Evolutionary conservation across 2,888 invertebrate genomes (phyloP).

Genomic region (Oligia latruncula): DNA sequence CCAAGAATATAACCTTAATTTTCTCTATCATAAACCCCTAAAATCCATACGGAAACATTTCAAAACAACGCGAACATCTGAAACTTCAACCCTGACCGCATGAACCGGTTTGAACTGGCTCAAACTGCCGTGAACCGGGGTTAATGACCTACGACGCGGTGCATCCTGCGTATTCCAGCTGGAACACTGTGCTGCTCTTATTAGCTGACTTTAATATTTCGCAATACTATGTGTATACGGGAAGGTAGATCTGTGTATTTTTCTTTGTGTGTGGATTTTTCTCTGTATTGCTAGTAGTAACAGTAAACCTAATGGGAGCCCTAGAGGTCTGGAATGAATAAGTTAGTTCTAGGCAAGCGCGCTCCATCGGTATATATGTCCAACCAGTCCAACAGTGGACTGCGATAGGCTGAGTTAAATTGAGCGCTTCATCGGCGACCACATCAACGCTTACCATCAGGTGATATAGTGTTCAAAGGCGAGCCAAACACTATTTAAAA

Average conservation of each 20-base stretch:
- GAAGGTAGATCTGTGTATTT: not conserved
- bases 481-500: not conserved
- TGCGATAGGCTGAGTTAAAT: no score
- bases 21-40: not conserved
- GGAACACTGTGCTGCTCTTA: constrained; percentile 46
- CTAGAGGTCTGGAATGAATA: not conserved
- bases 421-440: not conserved
- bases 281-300: not conserved
- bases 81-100: constrained; percentile 65
- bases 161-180: constrained; percentile 62
- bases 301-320: not conserved
- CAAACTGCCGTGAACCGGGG: constrained; percentile 54
- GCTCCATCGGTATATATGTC: no score
- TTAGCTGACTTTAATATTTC: constrained; percentile 41
- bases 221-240: not conserved
- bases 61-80: constrained; percentile 19
- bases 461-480: not conserved
- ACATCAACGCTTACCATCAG: not conserved
- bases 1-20: not conserved
- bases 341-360: not conserved
- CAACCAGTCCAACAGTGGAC: no score
- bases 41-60: constrained; percentile 13
- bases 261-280: not conserved
- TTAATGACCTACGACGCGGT: constrained; percentile 55
- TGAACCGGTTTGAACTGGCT: constrained; percentile 58